Percentiles rank a stretch among this genome's conserved stretches.
Evolutionary conservation across 2,113 vertebrate genomes (phyloP).

Genomic region (Myxocyprinus asiaticus): DNA sequence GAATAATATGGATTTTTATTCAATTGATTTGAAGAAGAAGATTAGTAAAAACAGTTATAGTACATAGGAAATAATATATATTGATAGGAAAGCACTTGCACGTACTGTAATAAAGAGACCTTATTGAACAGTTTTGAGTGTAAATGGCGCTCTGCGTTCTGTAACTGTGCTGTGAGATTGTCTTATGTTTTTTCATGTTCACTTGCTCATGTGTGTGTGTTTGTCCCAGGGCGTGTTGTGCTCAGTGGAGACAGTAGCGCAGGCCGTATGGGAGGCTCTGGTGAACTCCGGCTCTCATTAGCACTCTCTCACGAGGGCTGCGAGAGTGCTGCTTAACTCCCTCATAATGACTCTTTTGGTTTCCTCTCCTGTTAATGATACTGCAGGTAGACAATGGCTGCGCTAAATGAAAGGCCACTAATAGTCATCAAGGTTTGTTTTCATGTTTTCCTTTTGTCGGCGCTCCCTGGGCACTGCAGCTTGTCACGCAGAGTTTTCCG

Average conservation of each 20-base stretch:
- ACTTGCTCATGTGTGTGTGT: background rate
- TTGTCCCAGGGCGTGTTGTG: background rate
- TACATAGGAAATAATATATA: no score
- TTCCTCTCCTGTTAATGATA: conserved; percentile 56
- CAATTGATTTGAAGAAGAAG: no score
- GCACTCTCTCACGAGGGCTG: conserved; percentile 44
- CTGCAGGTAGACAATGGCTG: conserved; percentile 50
- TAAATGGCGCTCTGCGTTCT: no score
- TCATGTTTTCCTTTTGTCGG: conserved; percentile 42
- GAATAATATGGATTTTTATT: no score
- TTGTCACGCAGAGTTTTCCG: conserved; percentile 40
- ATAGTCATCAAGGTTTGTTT: conserved; percentile 53
- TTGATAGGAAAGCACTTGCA: no score
- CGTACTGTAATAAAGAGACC: no score
- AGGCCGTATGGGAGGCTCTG: conserved; percentile 46
- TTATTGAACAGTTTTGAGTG: no score
- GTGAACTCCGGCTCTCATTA: conserved; percentile 48
- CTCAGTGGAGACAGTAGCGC: conserved; percentile 34
- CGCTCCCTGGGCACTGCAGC: conserved; percentile 23
- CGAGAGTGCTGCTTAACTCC: conserved; percentile 41
- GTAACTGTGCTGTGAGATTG: background rate
- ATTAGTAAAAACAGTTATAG: no score
- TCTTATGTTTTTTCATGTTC: background rate
- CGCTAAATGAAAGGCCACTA: conserved; percentile 43
- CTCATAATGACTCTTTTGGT: conserved; percentile 41